A percentile compares a stretch with the other conserved stretches of the same genome.
Evolutionary conservation across 2,888 invertebrate species (phyloP).

Genomic region (Phalangium opilio): DNA sequence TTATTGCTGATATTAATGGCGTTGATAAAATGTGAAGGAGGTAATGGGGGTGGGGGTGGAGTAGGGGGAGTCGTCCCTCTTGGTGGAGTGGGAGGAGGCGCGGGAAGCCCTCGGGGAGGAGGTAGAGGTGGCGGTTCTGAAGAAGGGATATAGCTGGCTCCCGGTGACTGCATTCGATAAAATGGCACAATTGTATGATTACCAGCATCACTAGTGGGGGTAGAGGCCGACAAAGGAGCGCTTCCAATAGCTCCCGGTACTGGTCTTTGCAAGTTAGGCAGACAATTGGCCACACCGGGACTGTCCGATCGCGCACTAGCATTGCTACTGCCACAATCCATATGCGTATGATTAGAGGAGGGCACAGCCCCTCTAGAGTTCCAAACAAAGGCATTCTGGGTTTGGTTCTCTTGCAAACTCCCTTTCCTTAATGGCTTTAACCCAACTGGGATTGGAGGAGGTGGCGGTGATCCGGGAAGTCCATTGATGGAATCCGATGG

Average conservation of each 20-base stretch:
- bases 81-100: constrained; percentile 46
- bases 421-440: too few relatives aligned
- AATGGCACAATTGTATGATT: constrained; percentile 9
- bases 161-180: constrained; percentile 14
- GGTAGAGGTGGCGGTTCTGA: constrained; percentile 25
- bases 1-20: constrained; percentile 29
- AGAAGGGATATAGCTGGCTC: constrained; percentile 10
- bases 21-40: constrained; percentile 34
- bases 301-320: constrained; percentile 4
- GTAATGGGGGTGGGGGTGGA: constrained; percentile 37
- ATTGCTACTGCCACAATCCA: neutral
- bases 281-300: neutral
- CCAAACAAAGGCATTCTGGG: too few relatives aligned
- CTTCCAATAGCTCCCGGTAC: neutral
- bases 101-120: constrained; percentile 21
- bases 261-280: neutral
- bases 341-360: neutral
- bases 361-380: too few relatives aligned
- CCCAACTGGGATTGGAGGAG: too few relatives aligned
- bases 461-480: too few relatives aligned
- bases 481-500: too few relatives aligned
- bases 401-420: too few relatives aligned
- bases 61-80: constrained; percentile 38
- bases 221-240: neutral
- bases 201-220: neutral